These are phyloP conservation scores for Catostylus mosaicus DNA, from an alignment of 30 jellyfish, hydroid and myxozoan species.

Conservation along the genomic window DNA sequence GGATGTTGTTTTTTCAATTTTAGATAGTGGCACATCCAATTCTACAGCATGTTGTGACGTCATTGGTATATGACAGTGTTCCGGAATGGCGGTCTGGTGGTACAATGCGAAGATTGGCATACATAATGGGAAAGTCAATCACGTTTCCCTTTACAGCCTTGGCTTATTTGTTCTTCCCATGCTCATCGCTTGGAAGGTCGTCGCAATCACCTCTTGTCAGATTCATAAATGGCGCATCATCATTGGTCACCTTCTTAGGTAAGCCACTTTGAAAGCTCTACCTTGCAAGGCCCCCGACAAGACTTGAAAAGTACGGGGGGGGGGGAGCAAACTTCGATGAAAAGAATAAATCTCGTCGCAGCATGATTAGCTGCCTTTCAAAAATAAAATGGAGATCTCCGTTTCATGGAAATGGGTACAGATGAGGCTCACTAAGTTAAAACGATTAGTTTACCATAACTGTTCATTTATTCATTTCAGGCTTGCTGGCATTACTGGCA, in stretches of 20 bases:
- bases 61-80: constrained; percentile 69
- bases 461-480: no score
- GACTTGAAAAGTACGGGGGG: no score
- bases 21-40: constrained; percentile 92
- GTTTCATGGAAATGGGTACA: no score
- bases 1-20: no score
- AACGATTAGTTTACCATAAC: no score
- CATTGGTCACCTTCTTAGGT: constrained; percentile 83
- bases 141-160: constrained; percentile 77
- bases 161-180: constrained; percentile 63
- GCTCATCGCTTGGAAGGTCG: constrained; percentile 58
- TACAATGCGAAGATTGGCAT: constrained; percentile 24
- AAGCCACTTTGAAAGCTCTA: no score
- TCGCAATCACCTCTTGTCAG: constrained; percentile 71
- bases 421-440: no score
- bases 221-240: constrained; percentile 87
- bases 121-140: constrained; percentile 41
- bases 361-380: no score
- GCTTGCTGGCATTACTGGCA: constrained; percentile 73
- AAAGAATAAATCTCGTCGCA: no score
- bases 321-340: no score
- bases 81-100: constrained; percentile 78
- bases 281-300: no score
- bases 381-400: no score
- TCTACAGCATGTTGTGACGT: constrained; percentile 79